phyloP scores from a whole-genome alignment of 2,113 vertebrate genomes.

The Ondatra zibethicus region DNA sequence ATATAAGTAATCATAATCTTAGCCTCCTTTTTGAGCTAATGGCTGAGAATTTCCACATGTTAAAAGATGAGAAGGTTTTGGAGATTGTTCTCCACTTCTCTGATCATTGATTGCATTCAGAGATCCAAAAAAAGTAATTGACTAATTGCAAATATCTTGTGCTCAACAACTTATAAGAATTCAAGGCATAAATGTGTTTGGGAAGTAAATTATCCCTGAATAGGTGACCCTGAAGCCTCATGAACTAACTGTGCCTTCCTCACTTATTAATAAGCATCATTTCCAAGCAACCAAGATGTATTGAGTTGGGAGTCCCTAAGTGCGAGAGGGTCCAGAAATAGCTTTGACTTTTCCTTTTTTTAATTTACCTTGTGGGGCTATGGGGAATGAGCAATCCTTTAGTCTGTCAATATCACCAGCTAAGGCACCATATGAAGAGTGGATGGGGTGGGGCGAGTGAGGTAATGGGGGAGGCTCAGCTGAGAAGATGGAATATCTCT shows the following conservation, averaged over 20 bases:
- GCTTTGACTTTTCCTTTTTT: conserved; percentile 89
- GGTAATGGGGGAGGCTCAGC: not conserved
- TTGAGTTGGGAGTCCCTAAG: conserved; percentile 87
- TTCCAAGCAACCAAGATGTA: conserved; percentile 87
- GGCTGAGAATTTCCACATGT: not conserved
- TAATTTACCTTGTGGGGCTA: conserved; percentile 88
- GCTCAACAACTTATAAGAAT: conserved; percentile 41
- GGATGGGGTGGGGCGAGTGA: conserved; percentile 6
- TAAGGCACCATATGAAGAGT: conserved; percentile 68
- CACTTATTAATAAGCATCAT: conserved; percentile 88
- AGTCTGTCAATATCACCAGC: conserved; percentile 85
- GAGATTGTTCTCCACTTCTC: not conserved
- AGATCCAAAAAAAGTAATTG: not conserved
- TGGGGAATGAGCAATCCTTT: conserved; percentile 86
- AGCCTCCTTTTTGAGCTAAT: not conserved
- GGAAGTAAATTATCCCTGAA: conserved; percentile 67
- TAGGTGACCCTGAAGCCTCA: conserved; percentile 52
- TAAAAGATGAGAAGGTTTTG: not conserved
- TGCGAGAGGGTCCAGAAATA: conserved; percentile 84
- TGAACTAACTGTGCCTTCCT: conserved; percentile 82
- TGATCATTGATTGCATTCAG: not conserved
- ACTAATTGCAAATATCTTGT: conserved; percentile 41
- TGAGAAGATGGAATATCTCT: conserved; percentile 63
- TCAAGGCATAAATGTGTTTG: conserved; percentile 12
- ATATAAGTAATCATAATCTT: not conserved